phyloP scores from a whole-genome alignment of 2,797 vertebrate genomes.

The Psittacula derbiana region DNA sequence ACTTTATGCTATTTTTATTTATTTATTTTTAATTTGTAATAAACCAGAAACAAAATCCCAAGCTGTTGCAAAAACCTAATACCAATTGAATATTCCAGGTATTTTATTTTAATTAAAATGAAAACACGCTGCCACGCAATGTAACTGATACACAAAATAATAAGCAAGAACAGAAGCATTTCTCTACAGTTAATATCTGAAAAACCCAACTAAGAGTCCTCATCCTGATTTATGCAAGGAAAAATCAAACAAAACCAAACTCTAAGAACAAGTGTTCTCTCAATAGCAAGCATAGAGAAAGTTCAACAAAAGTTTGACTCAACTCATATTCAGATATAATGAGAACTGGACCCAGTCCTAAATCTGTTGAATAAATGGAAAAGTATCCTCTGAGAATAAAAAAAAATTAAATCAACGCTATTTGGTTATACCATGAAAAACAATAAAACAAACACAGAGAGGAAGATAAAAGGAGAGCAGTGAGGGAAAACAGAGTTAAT shows the following conservation, averaged over 20 bases:
- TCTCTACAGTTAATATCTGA: background rate
- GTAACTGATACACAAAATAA: background rate
- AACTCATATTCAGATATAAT: background rate
- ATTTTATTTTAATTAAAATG: constrained; percentile 4
- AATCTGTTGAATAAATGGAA: constrained; percentile 17
- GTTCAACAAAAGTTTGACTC: constrained; percentile 45
- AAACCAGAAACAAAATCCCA: background rate
- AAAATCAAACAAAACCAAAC: background rate
- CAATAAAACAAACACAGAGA: constrained; percentile 2
- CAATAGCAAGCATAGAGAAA: constrained; percentile 1
- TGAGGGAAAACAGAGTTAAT: constrained; percentile 7
- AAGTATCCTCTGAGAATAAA: constrained; percentile 26
- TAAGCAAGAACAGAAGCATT: background rate
- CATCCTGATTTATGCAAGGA: background rate
- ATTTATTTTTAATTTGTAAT: background rate
- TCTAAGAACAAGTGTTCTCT: background rate
- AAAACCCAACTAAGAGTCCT: background rate
- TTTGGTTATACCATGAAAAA: constrained; percentile 29
- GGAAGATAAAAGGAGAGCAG: constrained; percentile 10
- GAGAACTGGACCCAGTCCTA: background rate
- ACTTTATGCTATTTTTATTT: background rate
- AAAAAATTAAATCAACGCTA: constrained; percentile 33
- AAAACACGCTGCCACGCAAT: background rate
- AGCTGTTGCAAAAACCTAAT: constrained; percentile 13
- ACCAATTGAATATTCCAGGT: background rate